Evolutionary conservation across 2,797 vertebrate genomes (phyloP), one percentile per base, ranked within the genome.

Genomic region (Rhynchonycteris naso): DNA sequence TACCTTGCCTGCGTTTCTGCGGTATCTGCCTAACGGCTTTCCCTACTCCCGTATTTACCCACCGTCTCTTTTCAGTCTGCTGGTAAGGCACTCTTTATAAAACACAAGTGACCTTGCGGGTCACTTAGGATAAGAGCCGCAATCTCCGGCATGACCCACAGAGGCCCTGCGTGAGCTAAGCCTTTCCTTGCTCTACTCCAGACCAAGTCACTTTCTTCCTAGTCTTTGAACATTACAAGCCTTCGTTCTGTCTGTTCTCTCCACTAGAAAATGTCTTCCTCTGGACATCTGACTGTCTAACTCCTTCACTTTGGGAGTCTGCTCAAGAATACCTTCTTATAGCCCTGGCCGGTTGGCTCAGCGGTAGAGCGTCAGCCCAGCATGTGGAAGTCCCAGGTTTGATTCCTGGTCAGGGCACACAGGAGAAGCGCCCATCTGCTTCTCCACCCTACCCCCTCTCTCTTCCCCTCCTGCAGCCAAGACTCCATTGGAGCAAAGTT

Each of bases 161-260:
- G 5, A 35, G 33, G 21, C 6, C 28, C 47, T 24, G 2, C 1
- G 0, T 1, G 15, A 38, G 22, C 30, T 30, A 1, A 4, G 18
- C 21, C 14, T 50, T 66, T 35, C 21, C 24, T 81, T 65, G 7
- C 24, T 80, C 21, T 26, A 16, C 10, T 72, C 5, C 0, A 54
- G 56, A 4, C 5, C 7, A 13, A 16, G 7, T 68, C 5, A 18
- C 35, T 5, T 71, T 26, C 5, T 90, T 50, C 6, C 13, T 18
- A 54, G 71, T 50, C 61, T 38, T 80, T 58, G 16, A 59, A 69
- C 30, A 50, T 16, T 43, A 26, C 7, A 26, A 19, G 30, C n/a
- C 68, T 94, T 56, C 76, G 15, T 79, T 89, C 79, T 74, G 7
- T 43, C n/a, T 82, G 58, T 84, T 65, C 21, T 80, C 21, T 33